phyloP scores from a whole-genome alignment of 2,797 vertebrate genomes.

The Psittacula echo region DNA sequence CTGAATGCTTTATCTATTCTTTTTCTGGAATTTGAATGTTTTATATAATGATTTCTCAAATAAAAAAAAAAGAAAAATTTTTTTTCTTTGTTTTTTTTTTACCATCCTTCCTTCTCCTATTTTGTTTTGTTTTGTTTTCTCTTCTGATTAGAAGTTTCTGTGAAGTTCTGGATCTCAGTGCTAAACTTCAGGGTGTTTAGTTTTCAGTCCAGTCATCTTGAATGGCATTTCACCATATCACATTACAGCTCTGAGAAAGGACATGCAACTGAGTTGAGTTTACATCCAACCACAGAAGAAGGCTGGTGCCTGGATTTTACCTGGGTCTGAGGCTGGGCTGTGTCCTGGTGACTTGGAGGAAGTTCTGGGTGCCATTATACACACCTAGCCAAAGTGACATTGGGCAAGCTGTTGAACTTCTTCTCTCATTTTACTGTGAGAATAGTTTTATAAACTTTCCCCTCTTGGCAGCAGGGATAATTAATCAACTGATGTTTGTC shows the following conservation, averaged over 20 bases:
- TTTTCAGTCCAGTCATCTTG: neutral
- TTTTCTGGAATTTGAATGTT: neutral
- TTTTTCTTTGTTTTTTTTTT: neutral
- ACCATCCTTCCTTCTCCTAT: rapidly evolving
- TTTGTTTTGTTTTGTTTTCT: neutral
- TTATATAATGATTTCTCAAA: neutral
- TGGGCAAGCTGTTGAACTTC: neutral
- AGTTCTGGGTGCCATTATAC: neutral
- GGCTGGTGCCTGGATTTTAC: neutral
- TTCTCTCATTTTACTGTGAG: neutral
- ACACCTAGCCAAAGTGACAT: neutral
- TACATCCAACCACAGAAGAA: neutral
- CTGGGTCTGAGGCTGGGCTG: neutral
- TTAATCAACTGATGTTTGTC: neutral
- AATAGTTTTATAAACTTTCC: neutral
- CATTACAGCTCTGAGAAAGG: neutral
- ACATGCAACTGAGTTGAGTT: neutral
- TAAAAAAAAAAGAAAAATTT: rapidly evolving
- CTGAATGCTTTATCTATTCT: neutral
- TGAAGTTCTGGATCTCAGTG: neutral
- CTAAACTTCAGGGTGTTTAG: neutral
- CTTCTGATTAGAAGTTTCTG: neutral
- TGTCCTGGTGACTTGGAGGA: neutral
- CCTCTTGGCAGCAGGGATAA: neutral
- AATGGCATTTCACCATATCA: neutral